Conservation (phyloP, 2,113 vertebrate genomes). For the Poeciliopsis prolifica region DNA sequence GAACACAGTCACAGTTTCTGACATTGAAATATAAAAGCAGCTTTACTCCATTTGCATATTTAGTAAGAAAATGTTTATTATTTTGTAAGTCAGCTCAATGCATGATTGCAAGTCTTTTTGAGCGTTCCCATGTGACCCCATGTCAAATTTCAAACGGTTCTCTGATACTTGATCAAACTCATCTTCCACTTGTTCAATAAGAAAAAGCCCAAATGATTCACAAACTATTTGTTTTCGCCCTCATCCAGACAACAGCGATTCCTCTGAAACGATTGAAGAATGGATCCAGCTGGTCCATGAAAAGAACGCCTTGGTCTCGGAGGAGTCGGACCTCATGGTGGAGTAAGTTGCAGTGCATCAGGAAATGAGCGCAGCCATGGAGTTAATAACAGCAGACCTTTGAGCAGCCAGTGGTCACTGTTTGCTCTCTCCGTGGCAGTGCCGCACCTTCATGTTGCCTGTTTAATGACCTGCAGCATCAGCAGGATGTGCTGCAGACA, state of each 20-base stretch:
- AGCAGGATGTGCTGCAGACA: background rate
- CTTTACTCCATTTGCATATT: background rate
- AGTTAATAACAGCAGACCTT: background rate
- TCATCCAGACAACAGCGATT: slow-evolving; percentile 49
- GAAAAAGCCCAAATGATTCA: background rate
- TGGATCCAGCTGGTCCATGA: slow-evolving; percentile 89
- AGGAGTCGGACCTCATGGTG: slow-evolving; percentile 96
- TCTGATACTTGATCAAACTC: background rate
- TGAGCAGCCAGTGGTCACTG: background rate
- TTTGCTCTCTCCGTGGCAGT: slow-evolving; percentile 8
- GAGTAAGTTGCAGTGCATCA: slow-evolving; percentile 81
- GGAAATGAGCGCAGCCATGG: slow-evolving; percentile 4
- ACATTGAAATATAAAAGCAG: background rate
- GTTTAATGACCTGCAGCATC: background rate
- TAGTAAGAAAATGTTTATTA: background rate
- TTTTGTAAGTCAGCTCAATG: background rate
- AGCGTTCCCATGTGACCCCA: background rate
- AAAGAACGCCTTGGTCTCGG: slow-evolving; percentile 87
- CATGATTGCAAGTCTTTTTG: background rate
- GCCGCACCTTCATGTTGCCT: background rate
- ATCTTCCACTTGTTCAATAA: background rate
- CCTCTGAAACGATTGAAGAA: slow-evolving; percentile 82
- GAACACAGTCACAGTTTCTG: background rate
- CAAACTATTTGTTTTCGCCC: background rate
- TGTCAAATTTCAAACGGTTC: background rate